These are phyloP conservation scores for Thunnus albacares DNA, from an alignment of 2,797 vertebrate genomes.

Conservation along the genomic window DNA sequence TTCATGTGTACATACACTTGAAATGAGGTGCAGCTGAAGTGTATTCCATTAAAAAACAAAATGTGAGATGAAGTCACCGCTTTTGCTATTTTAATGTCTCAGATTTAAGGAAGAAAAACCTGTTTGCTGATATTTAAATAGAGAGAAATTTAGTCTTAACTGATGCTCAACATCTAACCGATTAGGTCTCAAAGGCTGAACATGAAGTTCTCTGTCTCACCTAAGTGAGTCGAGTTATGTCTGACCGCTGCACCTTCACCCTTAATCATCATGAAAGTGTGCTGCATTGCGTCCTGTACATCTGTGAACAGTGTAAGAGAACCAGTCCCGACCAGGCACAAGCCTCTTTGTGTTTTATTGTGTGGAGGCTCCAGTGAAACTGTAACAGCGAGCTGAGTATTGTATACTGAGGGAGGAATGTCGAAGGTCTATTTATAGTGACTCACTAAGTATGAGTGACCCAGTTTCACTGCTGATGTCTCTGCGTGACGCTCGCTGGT, in stretches of 20 bases:
- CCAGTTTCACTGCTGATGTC: constrained; percentile 41
- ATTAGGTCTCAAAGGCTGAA: not conserved
- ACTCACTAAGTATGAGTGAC: constrained; percentile 39
- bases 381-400: not conserved
- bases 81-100: too few relatives aligned
- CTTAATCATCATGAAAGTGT: not conserved
- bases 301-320: not conserved
- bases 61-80: too few relatives aligned
- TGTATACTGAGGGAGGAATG: constrained; percentile 29
- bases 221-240: not conserved
- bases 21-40: too few relatives aligned
- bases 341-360: not conserved
- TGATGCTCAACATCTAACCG: not conserved
- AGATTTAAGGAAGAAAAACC: too few relatives aligned
- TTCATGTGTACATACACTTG: too few relatives aligned
- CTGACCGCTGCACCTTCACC: not conserved
- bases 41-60: too few relatives aligned
- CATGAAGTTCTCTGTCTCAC: not conserved
- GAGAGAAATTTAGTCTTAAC: too few relatives aligned
- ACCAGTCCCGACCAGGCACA: too few relatives aligned
- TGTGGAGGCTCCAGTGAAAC: not conserved
- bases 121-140: too few relatives aligned
- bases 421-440: constrained; percentile 61
- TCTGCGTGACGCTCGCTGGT: not conserved
- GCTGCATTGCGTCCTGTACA: not conserved